Base-by-base conservation (phyloP, 2,797 vertebrate genomes). In the Neosilurus mollespiculum region DNA sequence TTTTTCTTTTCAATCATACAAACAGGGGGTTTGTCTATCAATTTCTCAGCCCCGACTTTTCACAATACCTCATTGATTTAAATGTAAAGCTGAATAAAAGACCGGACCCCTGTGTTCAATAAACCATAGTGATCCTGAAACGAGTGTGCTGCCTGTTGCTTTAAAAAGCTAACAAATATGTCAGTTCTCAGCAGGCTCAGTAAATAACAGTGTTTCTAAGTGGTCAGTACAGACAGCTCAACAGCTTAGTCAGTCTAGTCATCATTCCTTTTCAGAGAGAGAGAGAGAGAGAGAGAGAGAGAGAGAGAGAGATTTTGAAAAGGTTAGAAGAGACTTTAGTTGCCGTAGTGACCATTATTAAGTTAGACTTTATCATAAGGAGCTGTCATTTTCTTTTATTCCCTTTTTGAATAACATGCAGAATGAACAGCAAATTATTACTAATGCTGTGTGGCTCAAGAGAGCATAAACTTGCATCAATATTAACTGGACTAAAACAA, bases 121-220 rank as follows among this genome's bases (percentile, higher is more conserved):
- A 83, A 82, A 87, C 70, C 62, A 70, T 59, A 37, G 61, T 80
- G 87, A 90, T 86, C 88, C 90, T 89, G 85, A 87, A 83, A 84
- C 78, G 14, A 53, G 67, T 62, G 72, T 75, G 54, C 54, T 30
- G 58, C 75, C 75, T 81, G 65, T 81, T 81, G 84, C 80, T 82
- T 85, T 78, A 78, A 72, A 79, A 79, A 82, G 61, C 80, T 78
- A 78, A 56, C 65, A 81, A 78, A 81, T 49, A 30, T 78, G 66
- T 71, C 73, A 26, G 58, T 22, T 81, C 78, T 81, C 64, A 69
- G 64, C 62, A 72, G 11, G 65, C 16, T 70, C 67, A 83, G 30
- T 54, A 62, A 69, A 70, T 70, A 61, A 67, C 71, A 59, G 37
- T 16, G 14, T 69, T 84, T 81, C 37, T 66, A 67, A 67, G 54